A percentile compares a stretch with the other conserved stretches of the same genome.
phyloP scores from a whole-genome alignment of 2,888 invertebrate species.

The Terebella lapidaria region DNA sequence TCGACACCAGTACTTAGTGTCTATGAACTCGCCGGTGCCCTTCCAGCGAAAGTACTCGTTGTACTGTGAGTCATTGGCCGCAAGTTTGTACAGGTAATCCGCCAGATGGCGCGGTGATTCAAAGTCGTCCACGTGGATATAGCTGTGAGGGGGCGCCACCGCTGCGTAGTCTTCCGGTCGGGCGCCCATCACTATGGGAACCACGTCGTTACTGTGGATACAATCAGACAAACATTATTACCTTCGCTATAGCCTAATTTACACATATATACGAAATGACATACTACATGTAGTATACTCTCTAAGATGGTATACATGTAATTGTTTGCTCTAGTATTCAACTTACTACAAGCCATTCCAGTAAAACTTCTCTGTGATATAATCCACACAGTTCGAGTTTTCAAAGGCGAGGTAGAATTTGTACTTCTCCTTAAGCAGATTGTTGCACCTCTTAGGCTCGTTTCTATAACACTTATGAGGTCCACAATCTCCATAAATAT shows the following conservation, averaged over 20 bases:
- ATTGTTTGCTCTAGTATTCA: no score
- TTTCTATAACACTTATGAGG: slow-evolving; percentile 65
- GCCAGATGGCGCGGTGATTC: slow-evolving; percentile 80
- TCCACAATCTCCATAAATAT: slow-evolving; percentile 62
- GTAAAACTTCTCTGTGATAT: slow-evolving; percentile 27
- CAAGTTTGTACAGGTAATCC: slow-evolving; percentile 76
- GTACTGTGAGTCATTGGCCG: slow-evolving; percentile 81
- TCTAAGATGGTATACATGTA: background rate
- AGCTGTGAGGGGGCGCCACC: slow-evolving; percentile 81
- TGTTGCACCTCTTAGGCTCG: slow-evolving; percentile 9
- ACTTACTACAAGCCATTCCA: slow-evolving; percentile 17
- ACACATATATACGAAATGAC: no score
- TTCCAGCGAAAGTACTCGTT: slow-evolving; percentile 93
- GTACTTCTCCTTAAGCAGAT: slow-evolving; percentile 12
- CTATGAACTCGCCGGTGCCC: slow-evolving; percentile 84
- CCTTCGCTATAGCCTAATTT: no score
- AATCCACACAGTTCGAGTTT: slow-evolving; percentile 27
- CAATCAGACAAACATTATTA: background rate
- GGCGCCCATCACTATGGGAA: slow-evolving; percentile 27
- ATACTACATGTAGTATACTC: no score
- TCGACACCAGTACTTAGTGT: slow-evolving; percentile 90
- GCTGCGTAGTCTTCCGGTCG: slow-evolving; percentile 46
- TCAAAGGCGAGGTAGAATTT: slow-evolving; percentile 28
- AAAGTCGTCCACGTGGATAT: slow-evolving; percentile 94
- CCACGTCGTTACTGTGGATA: slow-evolving; percentile 21